A percentile compares a stretch with the other conserved stretches of the same genome.
Evolutionary conservation across 2,113 vertebrate genomes (phyloP).

Genomic region (Australoheros scitulus): DNA sequence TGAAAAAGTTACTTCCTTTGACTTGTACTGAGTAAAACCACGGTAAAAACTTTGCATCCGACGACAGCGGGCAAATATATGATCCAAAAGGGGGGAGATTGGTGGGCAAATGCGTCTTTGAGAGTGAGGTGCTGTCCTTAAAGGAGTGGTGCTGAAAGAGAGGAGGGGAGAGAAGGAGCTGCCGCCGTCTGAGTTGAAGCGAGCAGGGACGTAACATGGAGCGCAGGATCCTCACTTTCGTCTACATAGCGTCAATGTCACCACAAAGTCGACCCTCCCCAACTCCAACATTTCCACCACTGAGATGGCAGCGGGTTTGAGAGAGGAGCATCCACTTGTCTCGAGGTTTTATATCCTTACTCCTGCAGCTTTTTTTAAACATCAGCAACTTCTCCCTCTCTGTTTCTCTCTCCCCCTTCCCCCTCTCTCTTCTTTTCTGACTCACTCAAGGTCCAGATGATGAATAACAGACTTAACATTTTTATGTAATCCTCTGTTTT

Average conservation of each 20-base stretch:
- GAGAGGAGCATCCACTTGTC: slow-evolving; percentile 79
- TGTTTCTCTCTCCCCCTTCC: slow-evolving; percentile 3
- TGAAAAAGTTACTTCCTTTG: slow-evolving; percentile 67
- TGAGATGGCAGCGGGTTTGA: slow-evolving; percentile 79
- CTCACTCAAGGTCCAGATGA: slow-evolving; percentile 54
- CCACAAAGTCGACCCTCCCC: slow-evolving; percentile 84
- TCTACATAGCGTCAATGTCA: slow-evolving; percentile 85
- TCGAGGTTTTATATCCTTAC: slow-evolving; percentile 80
- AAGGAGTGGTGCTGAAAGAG: slow-evolving; percentile 81
- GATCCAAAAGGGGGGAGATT: slow-evolving; percentile 66
- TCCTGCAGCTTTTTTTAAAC: slow-evolving; percentile 58
- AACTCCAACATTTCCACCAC: slow-evolving; percentile 82
- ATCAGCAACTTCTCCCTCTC: slow-evolving; percentile 52
- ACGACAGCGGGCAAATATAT: slow-evolving; percentile 31
- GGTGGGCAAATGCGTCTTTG: slow-evolving; percentile 57
- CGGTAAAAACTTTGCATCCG: slow-evolving; percentile 68
- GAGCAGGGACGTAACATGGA: slow-evolving; percentile 79
- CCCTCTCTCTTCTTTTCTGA: slow-evolving; percentile 14
- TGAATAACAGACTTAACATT: slow-evolving; percentile 47
- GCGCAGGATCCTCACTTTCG: slow-evolving; percentile 78
- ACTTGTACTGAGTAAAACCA: slow-evolving; percentile 52
- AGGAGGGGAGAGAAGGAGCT: slow-evolving; percentile 74
- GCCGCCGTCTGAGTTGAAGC: slow-evolving; percentile 78
- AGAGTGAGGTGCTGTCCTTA: slow-evolving; percentile 80
- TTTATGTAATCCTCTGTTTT: slow-evolving; percentile 12